These are phyloP conservation scores for Oryzias curvinotus DNA, from an alignment of 2,113 vertebrate species.

Conservation along the genomic window DNA sequence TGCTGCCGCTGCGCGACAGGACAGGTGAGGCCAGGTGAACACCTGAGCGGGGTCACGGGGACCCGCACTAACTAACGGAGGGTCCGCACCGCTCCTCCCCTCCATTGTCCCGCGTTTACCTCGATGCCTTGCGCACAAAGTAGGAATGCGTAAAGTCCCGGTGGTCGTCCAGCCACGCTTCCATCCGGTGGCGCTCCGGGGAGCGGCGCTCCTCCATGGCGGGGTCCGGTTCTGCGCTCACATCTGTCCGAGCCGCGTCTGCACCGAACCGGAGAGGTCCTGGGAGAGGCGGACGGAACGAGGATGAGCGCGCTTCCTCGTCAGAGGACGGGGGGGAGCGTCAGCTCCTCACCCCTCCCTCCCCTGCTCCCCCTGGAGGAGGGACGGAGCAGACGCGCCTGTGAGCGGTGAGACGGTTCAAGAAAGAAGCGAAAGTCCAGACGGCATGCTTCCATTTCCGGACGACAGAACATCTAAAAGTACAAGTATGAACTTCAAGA, in stretches of 20 bases:
- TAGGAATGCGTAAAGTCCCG: slow-evolving; percentile 88
- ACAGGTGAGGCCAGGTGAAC: slow-evolving; percentile 5
- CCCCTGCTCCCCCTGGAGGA: no score
- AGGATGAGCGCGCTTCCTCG: not conserved
- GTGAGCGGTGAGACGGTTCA: no score
- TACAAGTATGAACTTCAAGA: no score
- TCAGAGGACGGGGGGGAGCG: no score
- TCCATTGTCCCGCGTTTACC: slow-evolving; percentile 73
- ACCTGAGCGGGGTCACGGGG: no score
- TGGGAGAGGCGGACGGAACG: not conserved
- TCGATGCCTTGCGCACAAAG: slow-evolving; percentile 90
- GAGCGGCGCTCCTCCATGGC: slow-evolving; percentile 77
- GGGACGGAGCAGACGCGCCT: no score
- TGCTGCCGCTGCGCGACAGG: slow-evolving; percentile 17
- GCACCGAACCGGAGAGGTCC: not conserved
- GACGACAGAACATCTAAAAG: no score
- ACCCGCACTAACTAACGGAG: no score
- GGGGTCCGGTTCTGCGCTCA: slow-evolving; percentile 21
- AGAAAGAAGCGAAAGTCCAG: no score
- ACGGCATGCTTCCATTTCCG: no score
- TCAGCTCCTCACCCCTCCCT: no score
- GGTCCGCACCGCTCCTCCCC: not conserved
- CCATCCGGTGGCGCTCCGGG: slow-evolving; percentile 79
- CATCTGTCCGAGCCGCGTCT: slow-evolving; percentile 12
- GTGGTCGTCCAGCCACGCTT: slow-evolving; percentile 97